A percentile compares a stretch with the other conserved stretches of the same genome.
Evolutionary conservation across 2,113 vertebrate species (phyloP).

Genomic region (Leptodactylus fuscus): DNA sequence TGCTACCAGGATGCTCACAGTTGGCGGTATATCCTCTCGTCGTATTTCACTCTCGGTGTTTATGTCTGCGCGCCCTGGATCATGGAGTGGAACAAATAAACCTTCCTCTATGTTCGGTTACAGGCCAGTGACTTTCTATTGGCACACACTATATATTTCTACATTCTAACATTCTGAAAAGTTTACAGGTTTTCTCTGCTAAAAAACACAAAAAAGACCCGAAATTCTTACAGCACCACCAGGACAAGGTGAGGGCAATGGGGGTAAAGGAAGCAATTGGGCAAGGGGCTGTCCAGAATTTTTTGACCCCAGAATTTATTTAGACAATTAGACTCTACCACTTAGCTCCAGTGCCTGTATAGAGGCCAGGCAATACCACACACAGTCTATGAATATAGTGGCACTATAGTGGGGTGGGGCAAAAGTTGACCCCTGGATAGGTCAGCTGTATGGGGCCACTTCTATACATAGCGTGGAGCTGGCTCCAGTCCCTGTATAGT

Average conservation of each 20-base stretch:
- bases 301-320: too few species aligned
- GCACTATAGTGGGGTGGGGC: too few species aligned
- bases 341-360: too few species aligned
- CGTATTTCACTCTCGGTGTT: slow-evolving; percentile 18
- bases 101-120: background rate
- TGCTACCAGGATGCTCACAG: background rate
- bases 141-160: background rate
- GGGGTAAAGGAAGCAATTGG: too few species aligned
- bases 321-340: too few species aligned
- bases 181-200: background rate
- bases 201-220: background rate
- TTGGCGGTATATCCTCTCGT: background rate
- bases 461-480: too few species aligned
- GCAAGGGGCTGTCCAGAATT: too few species aligned
- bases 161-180: background rate
- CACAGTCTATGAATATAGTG: too few species aligned
- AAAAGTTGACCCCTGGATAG: too few species aligned
- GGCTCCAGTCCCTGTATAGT: too few species aligned
- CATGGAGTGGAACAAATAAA: slow-evolving; percentile 32
- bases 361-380: too few species aligned
- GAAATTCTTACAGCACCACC: background rate
- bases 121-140: background rate
- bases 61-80: slow-evolving; percentile 34
- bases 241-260: background rate
- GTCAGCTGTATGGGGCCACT: too few species aligned